Evolutionary conservation across 2,797 vertebrate species (phyloP).

Genomic region (Botia almorhae): DNA sequence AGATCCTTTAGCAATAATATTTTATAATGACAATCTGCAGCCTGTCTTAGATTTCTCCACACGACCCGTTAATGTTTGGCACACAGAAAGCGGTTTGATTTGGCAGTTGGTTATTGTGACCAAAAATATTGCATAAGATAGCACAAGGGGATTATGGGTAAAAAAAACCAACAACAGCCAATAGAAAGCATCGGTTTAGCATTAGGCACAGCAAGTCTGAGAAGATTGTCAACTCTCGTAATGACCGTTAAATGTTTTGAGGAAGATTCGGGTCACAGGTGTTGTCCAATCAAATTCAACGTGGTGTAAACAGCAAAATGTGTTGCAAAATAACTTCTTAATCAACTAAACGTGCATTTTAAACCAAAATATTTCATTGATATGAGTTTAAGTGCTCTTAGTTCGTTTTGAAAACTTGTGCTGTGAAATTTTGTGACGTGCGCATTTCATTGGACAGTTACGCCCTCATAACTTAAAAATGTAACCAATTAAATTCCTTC

Average conservation of each 20-base stretch:
- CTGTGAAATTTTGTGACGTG: neutral
- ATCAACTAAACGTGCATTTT: neutral
- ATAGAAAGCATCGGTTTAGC: conserved; percentile 6
- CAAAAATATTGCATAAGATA: conserved; percentile 13
- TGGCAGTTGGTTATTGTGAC: conserved; percentile 65
- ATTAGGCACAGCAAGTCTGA: conserved; percentile 22
- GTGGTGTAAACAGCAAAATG: neutral
- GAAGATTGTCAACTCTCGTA: conserved; percentile 30
- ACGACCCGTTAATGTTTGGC: conserved; percentile 55
- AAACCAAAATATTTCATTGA: neutral
- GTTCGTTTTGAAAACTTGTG: conserved; percentile 5
- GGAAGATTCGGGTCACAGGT: neutral
- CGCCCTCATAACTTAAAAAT: neutral
- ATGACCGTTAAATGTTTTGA: neutral
- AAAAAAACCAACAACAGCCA: conserved; percentile 11
- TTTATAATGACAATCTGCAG: conserved; percentile 46
- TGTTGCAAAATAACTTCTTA: neutral
- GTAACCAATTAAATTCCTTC: neutral
- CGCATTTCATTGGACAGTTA: neutral
- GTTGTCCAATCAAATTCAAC: neutral
- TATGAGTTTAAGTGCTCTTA: conserved; percentile 19
- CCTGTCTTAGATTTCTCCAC: conserved; percentile 55
- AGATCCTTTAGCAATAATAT: conserved; percentile 56
- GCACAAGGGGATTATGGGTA: neutral
- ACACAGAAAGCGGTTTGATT: conserved; percentile 64